phyloP scores from a whole-genome alignment of 1,140 invertebrate genomes.

The Aleiodes sp. region DNA sequence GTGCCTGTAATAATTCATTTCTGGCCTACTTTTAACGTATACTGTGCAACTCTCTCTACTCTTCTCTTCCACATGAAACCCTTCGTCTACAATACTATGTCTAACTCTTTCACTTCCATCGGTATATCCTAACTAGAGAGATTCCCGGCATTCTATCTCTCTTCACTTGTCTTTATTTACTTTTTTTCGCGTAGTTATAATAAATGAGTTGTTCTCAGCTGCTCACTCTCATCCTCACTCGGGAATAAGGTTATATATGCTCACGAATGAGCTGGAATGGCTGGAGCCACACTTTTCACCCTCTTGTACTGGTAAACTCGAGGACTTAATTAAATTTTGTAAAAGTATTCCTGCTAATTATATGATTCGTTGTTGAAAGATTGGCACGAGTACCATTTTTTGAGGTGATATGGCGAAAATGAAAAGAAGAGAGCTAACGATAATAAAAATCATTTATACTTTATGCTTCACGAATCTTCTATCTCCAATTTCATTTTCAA shows the following conservation, averaged over 20 bases:
- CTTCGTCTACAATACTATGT: not conserved
- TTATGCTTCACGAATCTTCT: too few species aligned
- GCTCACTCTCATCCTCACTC: not conserved
- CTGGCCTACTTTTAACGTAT: not conserved
- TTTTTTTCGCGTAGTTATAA: not conserved
- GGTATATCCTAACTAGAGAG: too few species aligned
- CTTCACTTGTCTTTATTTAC: too few species aligned
- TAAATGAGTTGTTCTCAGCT: constrained; percentile 1
- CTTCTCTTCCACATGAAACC: not conserved
- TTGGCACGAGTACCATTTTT: not conserved
- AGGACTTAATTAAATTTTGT: constrained; percentile 20
- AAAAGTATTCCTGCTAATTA: constrained; percentile 19
- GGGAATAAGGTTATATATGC: not conserved
- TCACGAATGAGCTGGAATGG: not conserved
- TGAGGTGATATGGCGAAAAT: not conserved
- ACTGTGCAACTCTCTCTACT: too few species aligned
- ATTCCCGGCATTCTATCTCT: too few species aligned
- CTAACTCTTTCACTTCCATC: not conserved
- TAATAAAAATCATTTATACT: too few species aligned
- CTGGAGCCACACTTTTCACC: not conserved
- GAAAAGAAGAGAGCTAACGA: not conserved
- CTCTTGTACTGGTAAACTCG: not conserved
- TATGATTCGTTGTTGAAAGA: not conserved
- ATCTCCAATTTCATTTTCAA: too few species aligned
- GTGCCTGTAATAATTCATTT: constrained; percentile 4